Evolutionary conservation across 2,888 invertebrate genomes (phyloP), one percentile per base, ranked within the genome.

Genomic region (Acheta domesticus): DNA sequence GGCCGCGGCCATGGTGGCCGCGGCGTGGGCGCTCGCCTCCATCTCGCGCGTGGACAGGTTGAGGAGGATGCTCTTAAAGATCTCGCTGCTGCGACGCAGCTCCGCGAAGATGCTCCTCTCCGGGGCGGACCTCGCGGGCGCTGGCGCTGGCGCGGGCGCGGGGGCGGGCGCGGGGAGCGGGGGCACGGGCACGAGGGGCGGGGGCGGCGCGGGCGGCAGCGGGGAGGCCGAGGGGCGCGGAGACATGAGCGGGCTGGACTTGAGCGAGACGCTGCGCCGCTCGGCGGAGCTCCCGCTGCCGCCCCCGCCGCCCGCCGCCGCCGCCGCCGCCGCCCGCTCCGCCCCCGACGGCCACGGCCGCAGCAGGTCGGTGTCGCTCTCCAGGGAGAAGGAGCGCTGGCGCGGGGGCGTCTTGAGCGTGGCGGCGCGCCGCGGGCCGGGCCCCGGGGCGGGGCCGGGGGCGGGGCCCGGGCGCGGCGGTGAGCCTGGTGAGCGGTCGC

Each of bases 41-140:
- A 82, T 82, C 79, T 86, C 86, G 79, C 84, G 83, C 82, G 85
- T 86, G 50, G 86, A 86, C 76, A 86, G 84, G 82, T 86, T 86
- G 75, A 87, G 83, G 19, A 87, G 83, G 77, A 87, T 87, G 80
- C 86, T 86, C 79, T 86, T 85, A 82, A 86, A 86, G 76, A 87
- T 86, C 82, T 87, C 87, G 77, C 86, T 86, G 78, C 86, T 86
- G 74, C 87, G 83, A 49, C 87, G 82, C 49, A 87, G 83, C 81
- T 87, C 87, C 21, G 86, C 85, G 83, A 86, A 86, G 48, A 87
- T 86, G 80, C 86, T 85, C 74, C 86, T 84, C 83, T 86, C 83
- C 80, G 84, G 82, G 81, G 82, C 77, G 48, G 20, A 36, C 48
- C 23, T 49, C 12, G 84, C 83, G 79, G 84, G 83, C 78, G 81